Evolutionary conservation across 2,113 vertebrate species (phyloP).

Genomic region (Erythrolamprus reginae): DNA sequence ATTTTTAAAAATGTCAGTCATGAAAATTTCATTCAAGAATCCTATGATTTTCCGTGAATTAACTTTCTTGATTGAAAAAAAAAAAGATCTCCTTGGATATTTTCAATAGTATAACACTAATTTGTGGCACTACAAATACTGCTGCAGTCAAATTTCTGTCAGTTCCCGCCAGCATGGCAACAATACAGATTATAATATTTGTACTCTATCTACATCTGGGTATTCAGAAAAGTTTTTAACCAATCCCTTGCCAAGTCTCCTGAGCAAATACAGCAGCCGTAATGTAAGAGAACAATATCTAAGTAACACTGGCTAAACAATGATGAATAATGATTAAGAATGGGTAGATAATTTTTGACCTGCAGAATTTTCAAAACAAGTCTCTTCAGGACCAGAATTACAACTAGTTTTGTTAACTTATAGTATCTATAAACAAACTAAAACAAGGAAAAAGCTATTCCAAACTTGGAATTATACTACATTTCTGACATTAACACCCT

Average conservation of each 20-base stretch:
- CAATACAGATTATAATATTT: background rate
- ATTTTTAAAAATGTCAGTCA: background rate
- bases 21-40: background rate
- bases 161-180: background rate
- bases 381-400: background rate
- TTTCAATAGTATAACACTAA: background rate
- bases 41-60: background rate
- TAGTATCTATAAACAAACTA: background rate
- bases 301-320: background rate
- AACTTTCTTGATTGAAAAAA: background rate
- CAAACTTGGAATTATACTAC: background rate
- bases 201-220: background rate
- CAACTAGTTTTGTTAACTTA: background rate
- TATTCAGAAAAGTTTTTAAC: background rate
- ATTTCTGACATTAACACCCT: too few relatives aligned
- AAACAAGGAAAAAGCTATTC: background rate
- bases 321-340: background rate
- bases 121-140: background rate
- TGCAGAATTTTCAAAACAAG: background rate
- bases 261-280: background rate
- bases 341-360: background rate
- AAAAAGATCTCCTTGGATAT: background rate
- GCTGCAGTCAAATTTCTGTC: background rate
- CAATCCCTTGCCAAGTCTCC: background rate
- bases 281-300: background rate